These are phyloP conservation scores for Trachymyrmex septentrionalis DNA, from an alignment of 1,140 invertebrate genomes.

Conservation along the genomic window DNA sequence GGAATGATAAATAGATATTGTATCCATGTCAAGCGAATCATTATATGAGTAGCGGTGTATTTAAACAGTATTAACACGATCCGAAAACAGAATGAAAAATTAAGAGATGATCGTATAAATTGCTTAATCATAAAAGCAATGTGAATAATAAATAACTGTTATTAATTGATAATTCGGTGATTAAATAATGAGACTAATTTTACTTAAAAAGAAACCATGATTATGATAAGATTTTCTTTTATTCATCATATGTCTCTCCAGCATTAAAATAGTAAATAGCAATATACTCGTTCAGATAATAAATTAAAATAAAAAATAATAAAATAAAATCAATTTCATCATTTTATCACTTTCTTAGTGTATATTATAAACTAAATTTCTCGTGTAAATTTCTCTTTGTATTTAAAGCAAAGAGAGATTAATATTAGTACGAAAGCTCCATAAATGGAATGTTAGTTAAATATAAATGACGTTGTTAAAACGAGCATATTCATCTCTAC, in stretches of 20 bases:
- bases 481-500: slow-evolving; percentile 2
- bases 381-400: too few species aligned
- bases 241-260: not conserved
- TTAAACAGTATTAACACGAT: slow-evolving; percentile 43
- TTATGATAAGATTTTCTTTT: not conserved
- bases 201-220: not conserved
- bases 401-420: not conserved
- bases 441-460: not conserved
- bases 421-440: not conserved
- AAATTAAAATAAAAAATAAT: not conserved
- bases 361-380: slow-evolving; percentile 5
- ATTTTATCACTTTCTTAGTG: not conserved
- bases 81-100: slow-evolving; percentile 28
- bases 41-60: slow-evolving; percentile 48
- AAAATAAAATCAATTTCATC: not conserved
- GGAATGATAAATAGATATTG: slow-evolving; percentile 61
- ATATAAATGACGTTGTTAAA: slow-evolving; percentile 34
- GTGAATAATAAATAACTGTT: slow-evolving; percentile 18
- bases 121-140: not conserved
- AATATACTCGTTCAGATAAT: not conserved
- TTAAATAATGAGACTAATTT: slow-evolving; percentile 27
- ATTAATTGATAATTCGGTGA: not conserved
- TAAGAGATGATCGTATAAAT: slow-evolving; percentile 16
- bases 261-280: not conserved
- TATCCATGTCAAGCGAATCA: slow-evolving; percentile 47